phyloP scores from a whole-genome alignment of 1,140 invertebrate genomes.

The Drosophila sturtevanti region DNA sequence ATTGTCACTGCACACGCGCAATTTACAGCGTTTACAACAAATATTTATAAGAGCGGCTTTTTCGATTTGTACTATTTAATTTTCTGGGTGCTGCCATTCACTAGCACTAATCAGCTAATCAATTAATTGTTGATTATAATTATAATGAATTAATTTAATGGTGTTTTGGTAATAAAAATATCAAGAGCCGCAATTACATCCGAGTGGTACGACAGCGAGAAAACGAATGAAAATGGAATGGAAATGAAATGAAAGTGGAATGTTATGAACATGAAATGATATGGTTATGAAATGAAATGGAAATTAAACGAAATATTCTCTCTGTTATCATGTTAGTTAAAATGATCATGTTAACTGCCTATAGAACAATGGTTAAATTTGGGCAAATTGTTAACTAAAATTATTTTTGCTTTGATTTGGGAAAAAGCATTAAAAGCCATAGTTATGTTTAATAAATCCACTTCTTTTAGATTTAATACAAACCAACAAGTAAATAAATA shows the following conservation, averaged over 20 bases:
- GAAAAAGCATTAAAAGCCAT: too few relatives aligned
- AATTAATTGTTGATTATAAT: slow-evolving; percentile 9
- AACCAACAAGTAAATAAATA: too few relatives aligned
- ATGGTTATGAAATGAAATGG: background rate
- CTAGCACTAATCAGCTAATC: background rate
- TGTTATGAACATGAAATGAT: background rate
- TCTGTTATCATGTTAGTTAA: too few relatives aligned
- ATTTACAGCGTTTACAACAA: slow-evolving; percentile 33
- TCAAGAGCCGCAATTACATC: background rate
- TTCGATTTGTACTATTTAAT: background rate
- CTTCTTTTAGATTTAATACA: too few relatives aligned
- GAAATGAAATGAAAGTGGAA: background rate
- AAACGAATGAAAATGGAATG: background rate
- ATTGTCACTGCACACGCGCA: slow-evolving; percentile 56
- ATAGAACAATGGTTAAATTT: too few relatives aligned
- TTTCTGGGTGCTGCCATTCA: background rate
- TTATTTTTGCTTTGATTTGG: too few relatives aligned
- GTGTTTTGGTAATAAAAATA: slow-evolving; percentile 2
- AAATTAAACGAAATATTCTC: too few relatives aligned
- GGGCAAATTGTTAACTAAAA: too few relatives aligned
- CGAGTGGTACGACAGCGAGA: slow-evolving; percentile 1
- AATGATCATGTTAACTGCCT: too few relatives aligned
- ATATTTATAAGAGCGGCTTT: background rate
- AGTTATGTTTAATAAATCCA: too few relatives aligned
- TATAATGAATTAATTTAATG: background rate